Evolutionary conservation across 2,113 vertebrate genomes (phyloP), one percentile per base, ranked within the genome.

Genomic region (Aegithalos caudatus): DNA sequence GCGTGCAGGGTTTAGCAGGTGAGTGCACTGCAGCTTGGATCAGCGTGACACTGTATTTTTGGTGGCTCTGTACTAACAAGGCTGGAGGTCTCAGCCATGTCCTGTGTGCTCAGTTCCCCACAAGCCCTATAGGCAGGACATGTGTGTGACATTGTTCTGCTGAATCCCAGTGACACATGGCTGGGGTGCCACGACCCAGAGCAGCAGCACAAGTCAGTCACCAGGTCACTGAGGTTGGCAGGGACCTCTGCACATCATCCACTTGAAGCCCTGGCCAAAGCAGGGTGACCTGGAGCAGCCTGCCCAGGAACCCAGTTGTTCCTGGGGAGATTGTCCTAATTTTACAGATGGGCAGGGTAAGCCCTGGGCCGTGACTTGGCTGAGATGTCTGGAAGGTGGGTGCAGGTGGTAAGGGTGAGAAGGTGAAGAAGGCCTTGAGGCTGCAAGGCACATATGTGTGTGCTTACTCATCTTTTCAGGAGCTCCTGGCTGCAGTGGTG

Each of bases 131-230:
- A 17, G 72, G 42, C 24, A 74, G 76, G 53, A 37, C 57, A 6
- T 4, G 19, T 2, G 0, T 1, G 2, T 65, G 81, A 16, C 2
- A 2, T 12, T 45, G 54, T 40, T 19, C 38, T 0, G 0, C 51
- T 64, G 48, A 62, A n/a, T 61, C 51, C 60, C 60, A 50, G 16
- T 47, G 54, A 37, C 29, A 8, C 0, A 0, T 10, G 28, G 25
- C 40, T 64, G 53, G 13, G 29, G 5, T 60, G 33, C 42, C 50
- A 53, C 42, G 40, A 33, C 31, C 25, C 53, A 37, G 27, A 82
- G 38, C 13, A 90, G 29, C 48, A 44, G 6, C 27, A 51, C 1
- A 3, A 29, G 33, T 38, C 70, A 48, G 15, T n/a, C 44, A 31
- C n/a, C 57, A 45, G 31, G 27, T 42, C 54, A 16, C 0, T 48